Evolutionary conservation across 2,888 invertebrate genomes (phyloP).

Genomic region (Nephrotoma appendiculata): DNA sequence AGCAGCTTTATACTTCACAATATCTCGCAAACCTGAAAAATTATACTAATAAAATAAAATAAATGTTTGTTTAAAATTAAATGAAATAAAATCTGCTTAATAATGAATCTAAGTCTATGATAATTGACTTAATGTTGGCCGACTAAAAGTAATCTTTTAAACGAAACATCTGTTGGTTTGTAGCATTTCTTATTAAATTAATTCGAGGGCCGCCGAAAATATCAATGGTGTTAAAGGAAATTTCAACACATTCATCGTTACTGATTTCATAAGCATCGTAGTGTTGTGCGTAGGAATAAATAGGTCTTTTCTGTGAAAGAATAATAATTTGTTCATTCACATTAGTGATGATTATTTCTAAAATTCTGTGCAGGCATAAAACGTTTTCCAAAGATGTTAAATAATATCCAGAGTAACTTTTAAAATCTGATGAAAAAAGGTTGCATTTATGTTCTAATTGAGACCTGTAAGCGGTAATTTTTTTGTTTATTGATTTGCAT

Average conservation of each 20-base stretch:
- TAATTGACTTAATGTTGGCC: too few relatives aligned
- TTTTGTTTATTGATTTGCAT: too few relatives aligned
- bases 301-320: background rate
- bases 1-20: too few relatives aligned
- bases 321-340: background rate
- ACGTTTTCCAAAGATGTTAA: background rate
- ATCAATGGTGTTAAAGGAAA: constrained; percentile 6
- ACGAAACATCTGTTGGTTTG: background rate
- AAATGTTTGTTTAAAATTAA: too few relatives aligned
- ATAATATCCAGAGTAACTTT: background rate
- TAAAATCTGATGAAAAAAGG: background rate
- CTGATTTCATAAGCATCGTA: background rate
- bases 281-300: background rate
- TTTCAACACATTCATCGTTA: constrained; percentile 2
- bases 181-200: background rate
- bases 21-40: too few relatives aligned
- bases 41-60: too few relatives aligned
- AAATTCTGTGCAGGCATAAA: background rate
- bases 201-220: background rate
- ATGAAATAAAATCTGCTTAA: too few relatives aligned
- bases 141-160: constrained; percentile 3
- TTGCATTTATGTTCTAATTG: background rate
- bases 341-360: background rate
- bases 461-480: too few relatives aligned
- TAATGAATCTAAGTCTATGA: too few relatives aligned